These are phyloP conservation scores for Paracyclopina nana DNA, from an alignment of 1,140 invertebrate species.

Conservation along the genomic window DNA sequence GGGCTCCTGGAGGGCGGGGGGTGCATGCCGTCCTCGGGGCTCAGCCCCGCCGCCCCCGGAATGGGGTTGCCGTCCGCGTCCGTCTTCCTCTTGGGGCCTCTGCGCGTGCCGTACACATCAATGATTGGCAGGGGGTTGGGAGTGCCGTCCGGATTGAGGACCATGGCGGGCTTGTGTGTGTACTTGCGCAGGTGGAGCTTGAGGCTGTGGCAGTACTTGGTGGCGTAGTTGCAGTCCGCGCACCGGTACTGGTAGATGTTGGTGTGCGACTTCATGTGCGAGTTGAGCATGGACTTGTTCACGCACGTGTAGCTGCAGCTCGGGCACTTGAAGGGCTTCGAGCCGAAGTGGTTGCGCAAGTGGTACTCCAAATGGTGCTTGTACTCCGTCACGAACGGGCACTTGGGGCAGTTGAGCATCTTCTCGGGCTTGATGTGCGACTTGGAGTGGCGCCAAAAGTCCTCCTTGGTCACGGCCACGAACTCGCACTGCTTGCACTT, in stretches of 20 bases:
- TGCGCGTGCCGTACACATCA: slow-evolving; percentile 65
- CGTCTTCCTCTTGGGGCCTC: slow-evolving; percentile 48
- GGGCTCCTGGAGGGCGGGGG: slow-evolving; percentile 16
- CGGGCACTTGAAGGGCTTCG: slow-evolving; percentile 87
- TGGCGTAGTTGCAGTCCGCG: slow-evolving; percentile 81
- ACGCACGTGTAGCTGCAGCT: slow-evolving; percentile 85
- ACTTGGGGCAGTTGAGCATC: slow-evolving; percentile 67
- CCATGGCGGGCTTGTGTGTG: slow-evolving; percentile 58
- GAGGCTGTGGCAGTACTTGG: slow-evolving; percentile 93
- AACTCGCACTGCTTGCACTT: slow-evolving; percentile 81
- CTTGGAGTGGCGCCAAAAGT: slow-evolving; percentile 79
- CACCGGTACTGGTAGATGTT: slow-evolving; percentile 92
- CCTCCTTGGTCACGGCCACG: slow-evolving; percentile 60
- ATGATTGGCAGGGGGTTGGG: slow-evolving; percentile 67
- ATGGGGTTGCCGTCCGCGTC: slow-evolving; percentile 19
- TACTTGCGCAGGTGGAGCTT: slow-evolving; percentile 90
- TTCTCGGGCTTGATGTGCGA: slow-evolving; percentile 83
- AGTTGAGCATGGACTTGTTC: slow-evolving; percentile 98
- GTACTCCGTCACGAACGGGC: slow-evolving; percentile 93
- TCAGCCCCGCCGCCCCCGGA: slow-evolving; percentile 1
- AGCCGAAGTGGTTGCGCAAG: slow-evolving; percentile 77
- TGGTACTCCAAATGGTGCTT: slow-evolving; percentile 98
- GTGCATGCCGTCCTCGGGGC: slow-evolving; percentile 16
- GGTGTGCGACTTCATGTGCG: slow-evolving; percentile 93
- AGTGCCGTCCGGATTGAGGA: slow-evolving; percentile 64